Conservation (phyloP, 2,113 vertebrate genomes). For the Entelurus aequoreus region DNA sequence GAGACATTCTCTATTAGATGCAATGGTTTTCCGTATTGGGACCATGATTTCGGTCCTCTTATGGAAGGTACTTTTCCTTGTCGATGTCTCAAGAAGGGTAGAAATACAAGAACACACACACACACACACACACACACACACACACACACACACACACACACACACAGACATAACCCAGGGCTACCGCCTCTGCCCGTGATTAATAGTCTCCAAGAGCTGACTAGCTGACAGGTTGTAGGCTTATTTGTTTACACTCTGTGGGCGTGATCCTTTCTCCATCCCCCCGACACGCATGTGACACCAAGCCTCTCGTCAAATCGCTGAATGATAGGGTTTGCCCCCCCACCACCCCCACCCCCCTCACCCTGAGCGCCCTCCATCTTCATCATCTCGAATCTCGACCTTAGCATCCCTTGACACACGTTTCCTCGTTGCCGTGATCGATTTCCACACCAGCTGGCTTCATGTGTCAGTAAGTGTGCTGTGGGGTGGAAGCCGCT, state of each 20-base stretch:
- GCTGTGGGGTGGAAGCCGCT: too few relatives aligned
- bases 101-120: too few relatives aligned
- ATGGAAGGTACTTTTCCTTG: too few relatives aligned
- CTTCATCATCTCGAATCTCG: constrained; percentile 1
- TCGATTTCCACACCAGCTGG: background rate
- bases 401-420: background rate
- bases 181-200: constrained; percentile 59
- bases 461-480: background rate
- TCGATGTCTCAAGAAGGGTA: too few relatives aligned
- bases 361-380: constrained; percentile 2
- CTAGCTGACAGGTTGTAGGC: constrained; percentile 44
- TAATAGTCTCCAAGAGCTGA: constrained; percentile 47
- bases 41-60: too few relatives aligned
- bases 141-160: constrained; percentile 31
- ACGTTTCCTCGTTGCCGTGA: constrained; percentile 1
- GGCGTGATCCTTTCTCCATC: constrained; percentile 56
- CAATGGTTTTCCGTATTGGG: too few relatives aligned
- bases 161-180: constrained; percentile 49
- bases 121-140: constrained; percentile 18
- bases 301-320: constrained; percentile 34
- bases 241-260: constrained; percentile 56
- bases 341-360: background rate
- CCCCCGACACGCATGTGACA: constrained; percentile 50
- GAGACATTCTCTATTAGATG: too few relatives aligned
- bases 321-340: constrained; percentile 18